phyloP scores from a whole-genome alignment of 2,888 invertebrate species.

The Eubasilissa splendida region DNA sequence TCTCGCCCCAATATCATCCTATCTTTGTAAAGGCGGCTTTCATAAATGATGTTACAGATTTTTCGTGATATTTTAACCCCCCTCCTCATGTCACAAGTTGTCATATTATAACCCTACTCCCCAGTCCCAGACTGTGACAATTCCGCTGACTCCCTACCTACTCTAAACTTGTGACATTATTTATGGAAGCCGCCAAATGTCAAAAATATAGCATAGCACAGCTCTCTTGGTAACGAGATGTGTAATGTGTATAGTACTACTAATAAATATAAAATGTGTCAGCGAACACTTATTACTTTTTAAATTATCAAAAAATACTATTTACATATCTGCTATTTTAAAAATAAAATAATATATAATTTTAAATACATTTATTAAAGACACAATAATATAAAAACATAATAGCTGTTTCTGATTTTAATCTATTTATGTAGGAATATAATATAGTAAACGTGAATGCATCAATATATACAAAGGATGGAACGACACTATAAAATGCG shows the following conservation, averaged over 20 bases:
- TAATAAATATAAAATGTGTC: background rate
- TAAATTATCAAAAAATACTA: background rate
- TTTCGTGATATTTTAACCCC: no score
- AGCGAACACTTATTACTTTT: background rate
- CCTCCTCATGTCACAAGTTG: no score
- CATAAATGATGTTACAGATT: no score
- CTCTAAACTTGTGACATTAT: no score
- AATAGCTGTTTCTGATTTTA: background rate
- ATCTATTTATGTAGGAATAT: background rate
- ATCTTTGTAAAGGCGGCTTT: no score
- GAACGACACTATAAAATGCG: background rate
- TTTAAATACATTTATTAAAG: slow-evolving; percentile 17
- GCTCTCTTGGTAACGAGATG: background rate
- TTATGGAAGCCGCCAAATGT: background rate
- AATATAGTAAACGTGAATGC: background rate
- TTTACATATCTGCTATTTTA: no score
- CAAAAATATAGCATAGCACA: background rate
- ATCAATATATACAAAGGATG: background rate
- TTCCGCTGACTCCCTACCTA: no score
- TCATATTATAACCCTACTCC: no score
- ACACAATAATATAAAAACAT: background rate
- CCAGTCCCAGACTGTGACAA: no score
- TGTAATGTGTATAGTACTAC: background rate
- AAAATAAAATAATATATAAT: background rate
- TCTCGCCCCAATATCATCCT: no score